Evolutionary conservation across 2,113 vertebrate genomes (phyloP), one percentile per base, ranked within the genome.

Genomic region (Trogon melanurus): DNA sequence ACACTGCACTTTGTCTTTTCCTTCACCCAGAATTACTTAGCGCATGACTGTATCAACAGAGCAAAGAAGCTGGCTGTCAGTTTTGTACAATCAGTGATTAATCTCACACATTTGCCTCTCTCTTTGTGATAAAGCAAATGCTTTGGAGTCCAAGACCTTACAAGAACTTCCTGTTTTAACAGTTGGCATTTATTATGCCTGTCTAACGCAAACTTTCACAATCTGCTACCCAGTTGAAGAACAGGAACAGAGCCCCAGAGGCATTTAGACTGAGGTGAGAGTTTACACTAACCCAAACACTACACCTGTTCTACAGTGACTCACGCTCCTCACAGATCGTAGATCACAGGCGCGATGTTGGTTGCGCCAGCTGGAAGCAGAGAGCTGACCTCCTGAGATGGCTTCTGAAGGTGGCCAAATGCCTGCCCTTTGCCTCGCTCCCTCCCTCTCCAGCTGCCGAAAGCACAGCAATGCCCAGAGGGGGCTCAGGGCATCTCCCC

Each of bases 331-430:
- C 34, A 44, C 20, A 1, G 3, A 56, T 62, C 1, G 1, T 32
- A 47, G 64, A 48, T 57, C 73, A n/a, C 22, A 74, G 56, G 26
- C 0, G 0, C 11, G 21, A 60, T 11, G n/a, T 34, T 0, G 2
- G 30, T 65, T 54, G 47, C 23, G 72, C 8, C 50, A 88, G 23
- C n/a, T 90, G 58, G 66, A 65, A 82, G 17, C 9, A 21, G 47
- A 67, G 22, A 61, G 34, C 45, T 85, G 50, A 44, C 21, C 34
- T 75, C 44, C 29, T 44, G 48, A 9, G 15, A 36, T 16, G 1
- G 0, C 23, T 78, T 87, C 51, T 34, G 64, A 80, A 34, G 12
- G 29, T 3, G 1, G 36, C 56, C 48, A 45, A 71, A 79, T 2
- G 1, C 20, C 44, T 38, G 15, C 11, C 26, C 22, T 82, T 67